A percentile compares a stretch with the other conserved stretches of the same genome.
Conservation (phyloP, 2,113 vertebrate genomes). For the Hippotragus niger region DNA sequence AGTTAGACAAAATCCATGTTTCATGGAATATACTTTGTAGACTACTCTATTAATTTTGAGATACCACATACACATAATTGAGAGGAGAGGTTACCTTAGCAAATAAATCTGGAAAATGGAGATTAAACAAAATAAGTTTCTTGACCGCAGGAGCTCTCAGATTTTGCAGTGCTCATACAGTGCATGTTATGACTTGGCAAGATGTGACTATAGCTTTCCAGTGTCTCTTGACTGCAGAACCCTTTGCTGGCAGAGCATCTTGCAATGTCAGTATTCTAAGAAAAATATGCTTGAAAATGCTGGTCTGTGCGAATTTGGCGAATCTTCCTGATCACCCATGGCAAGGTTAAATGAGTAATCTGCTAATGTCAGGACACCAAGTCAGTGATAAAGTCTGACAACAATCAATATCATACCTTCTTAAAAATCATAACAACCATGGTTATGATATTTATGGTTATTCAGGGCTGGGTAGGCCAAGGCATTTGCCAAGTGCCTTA, state of each 20-base stretch:
- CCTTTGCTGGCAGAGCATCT: background rate
- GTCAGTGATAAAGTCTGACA: background rate
- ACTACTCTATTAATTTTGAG: background rate
- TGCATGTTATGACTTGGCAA: background rate
- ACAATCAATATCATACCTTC: background rate
- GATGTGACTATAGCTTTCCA: background rate
- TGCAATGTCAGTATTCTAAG: background rate
- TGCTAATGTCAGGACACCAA: background rate
- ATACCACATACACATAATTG: background rate
- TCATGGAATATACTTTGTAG: background rate
- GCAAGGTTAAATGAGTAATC: background rate
- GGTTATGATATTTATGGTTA: background rate
- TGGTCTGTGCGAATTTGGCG: background rate
- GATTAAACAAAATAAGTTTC: background rate
- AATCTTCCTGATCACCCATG: background rate
- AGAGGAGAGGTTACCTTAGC: background rate
- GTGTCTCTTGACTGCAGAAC: background rate
- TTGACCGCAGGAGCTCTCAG: background rate
- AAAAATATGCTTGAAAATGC: background rate
- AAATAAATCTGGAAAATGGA: background rate
- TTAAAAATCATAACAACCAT: background rate
- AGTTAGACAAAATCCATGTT: background rate
- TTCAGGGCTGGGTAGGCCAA: background rate
- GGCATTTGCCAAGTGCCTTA: background rate
- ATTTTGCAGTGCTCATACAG: background rate